Evolutionary conservation across 2,113 vertebrate species (phyloP), one percentile per base, ranked within the genome.

Genomic region (Alligator mississippiensis): DNA sequence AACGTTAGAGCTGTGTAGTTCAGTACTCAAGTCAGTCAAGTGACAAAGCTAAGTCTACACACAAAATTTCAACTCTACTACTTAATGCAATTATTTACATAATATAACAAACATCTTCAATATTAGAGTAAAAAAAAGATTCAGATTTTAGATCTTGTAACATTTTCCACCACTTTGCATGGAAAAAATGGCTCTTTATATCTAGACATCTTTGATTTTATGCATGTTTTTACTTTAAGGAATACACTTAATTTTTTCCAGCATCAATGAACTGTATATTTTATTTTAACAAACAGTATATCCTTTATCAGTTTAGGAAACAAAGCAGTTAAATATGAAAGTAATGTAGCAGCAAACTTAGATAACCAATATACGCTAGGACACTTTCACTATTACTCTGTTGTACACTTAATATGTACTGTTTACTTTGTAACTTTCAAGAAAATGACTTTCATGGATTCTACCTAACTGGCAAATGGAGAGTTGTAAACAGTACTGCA

Each of bases 401-500:
- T 5, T 77, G 66, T 68, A 68, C 16, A n/a, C 79, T 80, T 11
- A 30, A 25, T 34, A 62, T 17, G n/a, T 19, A 4, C 62, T 5
- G 14, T 0, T 1, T 22, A 30, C 75, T 0, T 24, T 16, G 59
- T 63, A 9, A 47, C 57, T 91, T 57, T 38, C 72, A 88, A 84
- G 66, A 17, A 66, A 84, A 79, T 54, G 24, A 13, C 22, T 77
- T 63, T 63, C 78, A 86, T 19, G 38, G 77, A 75, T 82, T 47
- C 75, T 12, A 74, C 66, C 75, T 77, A 54, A 11, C 0, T 57
- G 47, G 17, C 11, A 27, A 2, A 0, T 1, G n/a, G 17, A 28
- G 14, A 66, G 18, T 5, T 86, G 63, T 12, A 81, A 38, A 30
- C 1, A 76, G 16, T 3, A 17, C 27, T 80, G 25, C 81, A 30